Evolutionary conservation across 2,113 vertebrate species (phyloP).

Genomic region (Salvator merianae): DNA sequence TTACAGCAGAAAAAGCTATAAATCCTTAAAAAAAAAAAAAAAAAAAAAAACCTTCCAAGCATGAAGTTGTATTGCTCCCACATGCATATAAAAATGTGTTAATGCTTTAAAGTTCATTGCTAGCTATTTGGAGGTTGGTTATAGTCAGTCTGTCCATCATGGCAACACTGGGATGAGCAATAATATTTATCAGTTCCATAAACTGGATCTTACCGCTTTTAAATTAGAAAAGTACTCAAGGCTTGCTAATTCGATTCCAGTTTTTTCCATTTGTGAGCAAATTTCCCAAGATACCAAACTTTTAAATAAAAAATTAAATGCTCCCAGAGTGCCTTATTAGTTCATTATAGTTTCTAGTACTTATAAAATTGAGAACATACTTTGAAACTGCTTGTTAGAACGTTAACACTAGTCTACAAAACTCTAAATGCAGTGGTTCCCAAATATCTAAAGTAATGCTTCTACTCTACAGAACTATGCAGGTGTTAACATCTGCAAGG

Average conservation of each 20-base stretch:
- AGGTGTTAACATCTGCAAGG: too few relatives aligned
- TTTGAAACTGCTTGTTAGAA: not conserved
- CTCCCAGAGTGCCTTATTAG: not conserved
- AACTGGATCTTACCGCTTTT: not conserved
- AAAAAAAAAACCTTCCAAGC: too few relatives aligned
- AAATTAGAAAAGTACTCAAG: not conserved
- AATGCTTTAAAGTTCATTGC: conserved; percentile 23
- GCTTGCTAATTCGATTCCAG: conserved; percentile 22
- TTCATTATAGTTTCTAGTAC: not conserved
- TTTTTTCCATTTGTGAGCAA: not conserved
- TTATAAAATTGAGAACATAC: not conserved
- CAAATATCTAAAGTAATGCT: too few relatives aligned
- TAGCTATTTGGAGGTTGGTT: not conserved
- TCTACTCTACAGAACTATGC: too few relatives aligned
- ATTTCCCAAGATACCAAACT: not conserved
- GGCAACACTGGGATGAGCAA: conserved; percentile 19
- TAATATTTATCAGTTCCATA: not conserved
- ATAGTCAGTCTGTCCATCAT: conserved; percentile 23
- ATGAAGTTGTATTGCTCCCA: too few relatives aligned
- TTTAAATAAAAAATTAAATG: not conserved
- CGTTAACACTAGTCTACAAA: too few relatives aligned
- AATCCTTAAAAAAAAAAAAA: too few relatives aligned
- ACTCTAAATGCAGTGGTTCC: too few relatives aligned
- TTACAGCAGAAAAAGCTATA: conserved; percentile 18
- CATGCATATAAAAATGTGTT: conserved; percentile 9